Conservation (phyloP, 2,888 invertebrate genomes). For the Marronus borbonicus region DNA sequence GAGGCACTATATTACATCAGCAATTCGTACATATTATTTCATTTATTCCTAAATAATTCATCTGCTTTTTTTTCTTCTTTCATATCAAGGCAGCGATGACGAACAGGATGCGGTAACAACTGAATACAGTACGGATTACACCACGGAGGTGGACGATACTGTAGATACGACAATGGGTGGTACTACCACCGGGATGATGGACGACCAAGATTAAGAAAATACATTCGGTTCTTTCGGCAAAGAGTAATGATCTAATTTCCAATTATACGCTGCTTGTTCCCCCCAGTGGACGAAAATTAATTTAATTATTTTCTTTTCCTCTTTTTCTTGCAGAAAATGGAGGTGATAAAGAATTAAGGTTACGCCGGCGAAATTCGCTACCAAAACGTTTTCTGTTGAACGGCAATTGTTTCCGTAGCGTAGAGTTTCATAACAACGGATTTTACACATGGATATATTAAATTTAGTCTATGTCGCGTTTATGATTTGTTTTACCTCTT, state of each 20-base stretch:
- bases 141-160: slow-evolving; percentile 50
- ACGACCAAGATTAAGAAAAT: not conserved
- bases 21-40: too few species aligned
- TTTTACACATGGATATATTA: too few species aligned
- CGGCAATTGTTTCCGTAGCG: too few species aligned
- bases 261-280: slow-evolving; percentile 13
- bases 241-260: slow-evolving; percentile 27
- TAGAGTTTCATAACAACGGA: too few species aligned
- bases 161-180: slow-evolving; percentile 20
- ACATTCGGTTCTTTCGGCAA: not conserved
- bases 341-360: too few species aligned
- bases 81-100: slow-evolving; percentile 55
- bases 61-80: slow-evolving; percentile 9
- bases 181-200: not conserved
- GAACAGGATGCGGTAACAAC: slow-evolving; percentile 55
- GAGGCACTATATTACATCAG: too few species aligned
- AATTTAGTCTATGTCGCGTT: too few species aligned
- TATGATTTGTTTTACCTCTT: too few species aligned
- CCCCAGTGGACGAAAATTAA: not conserved
- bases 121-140: slow-evolving; percentile 54
- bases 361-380: too few species aligned
- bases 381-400: too few species aligned
- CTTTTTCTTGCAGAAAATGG: too few species aligned
- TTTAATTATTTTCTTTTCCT: slow-evolving; percentile 12
- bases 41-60: slow-evolving; percentile 8